Conservation (phyloP, 2,113 vertebrate genomes). For the Laticauda laticaudata region DNA sequence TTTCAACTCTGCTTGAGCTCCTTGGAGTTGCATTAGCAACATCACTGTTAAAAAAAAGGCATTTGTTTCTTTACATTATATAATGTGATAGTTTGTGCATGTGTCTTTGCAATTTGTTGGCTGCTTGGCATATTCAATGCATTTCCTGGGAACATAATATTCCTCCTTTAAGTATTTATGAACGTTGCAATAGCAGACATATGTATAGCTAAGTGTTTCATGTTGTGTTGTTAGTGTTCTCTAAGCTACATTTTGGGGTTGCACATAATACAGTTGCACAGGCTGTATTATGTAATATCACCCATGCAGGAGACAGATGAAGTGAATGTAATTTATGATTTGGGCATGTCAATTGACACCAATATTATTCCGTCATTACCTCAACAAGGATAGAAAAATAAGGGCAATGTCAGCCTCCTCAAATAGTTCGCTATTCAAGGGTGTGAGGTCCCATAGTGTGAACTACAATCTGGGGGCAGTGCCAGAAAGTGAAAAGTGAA, state of each 20-base stretch:
- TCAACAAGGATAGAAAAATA: conserved; percentile 18
- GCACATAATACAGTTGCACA: background rate
- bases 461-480: background rate
- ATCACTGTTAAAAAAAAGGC: background rate
- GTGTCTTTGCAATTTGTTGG: conserved; percentile 19
- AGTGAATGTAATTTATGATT: background rate
- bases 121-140: conserved; percentile 32
- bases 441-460: background rate
- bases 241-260: background rate
- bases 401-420: background rate
- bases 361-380: conserved; percentile 9
- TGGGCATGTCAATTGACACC: conserved; percentile 21
- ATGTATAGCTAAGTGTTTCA: background rate
- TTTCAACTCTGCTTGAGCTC: background rate
- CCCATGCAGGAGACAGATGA: background rate
- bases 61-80: background rate
- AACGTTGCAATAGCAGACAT: background rate
- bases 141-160: conserved; percentile 11
- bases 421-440: background rate
- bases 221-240: background rate
- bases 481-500: background rate
- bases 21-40: conserved; percentile 21
- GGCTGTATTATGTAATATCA: background rate
- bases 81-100: background rate
- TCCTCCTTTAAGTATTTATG: conserved; percentile 4